Evolutionary conservation across 2,797 vertebrate genomes (phyloP).

Genomic region (Astyanax mexicanus): DNA sequence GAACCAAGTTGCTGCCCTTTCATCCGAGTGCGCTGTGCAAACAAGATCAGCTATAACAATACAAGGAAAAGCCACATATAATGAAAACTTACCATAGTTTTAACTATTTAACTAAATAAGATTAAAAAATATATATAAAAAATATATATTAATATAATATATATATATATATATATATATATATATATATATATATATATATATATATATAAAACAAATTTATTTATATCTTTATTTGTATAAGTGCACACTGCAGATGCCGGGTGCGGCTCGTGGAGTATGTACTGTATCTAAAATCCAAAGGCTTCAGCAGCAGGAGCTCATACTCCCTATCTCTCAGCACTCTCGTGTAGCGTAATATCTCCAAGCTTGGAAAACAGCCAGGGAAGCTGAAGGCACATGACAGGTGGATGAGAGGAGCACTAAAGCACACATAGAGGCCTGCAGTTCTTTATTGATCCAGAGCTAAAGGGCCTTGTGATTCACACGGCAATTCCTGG

Average conservation of each 20-base stretch:
- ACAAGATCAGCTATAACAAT: no score
- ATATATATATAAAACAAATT: no score
- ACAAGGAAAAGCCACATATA: no score
- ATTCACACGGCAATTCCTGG: slow-evolving; percentile 14
- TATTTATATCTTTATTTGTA: neutral
- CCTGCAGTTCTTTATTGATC: slow-evolving; percentile 43
- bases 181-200: no score
- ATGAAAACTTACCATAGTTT: no score
- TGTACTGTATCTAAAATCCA: neutral
- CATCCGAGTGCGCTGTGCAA: no score
- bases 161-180: no score
- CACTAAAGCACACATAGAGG: slow-evolving; percentile 36
- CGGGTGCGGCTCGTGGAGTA: neutral
- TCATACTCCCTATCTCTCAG: neutral
- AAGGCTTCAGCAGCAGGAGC: neutral
- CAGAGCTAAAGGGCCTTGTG: slow-evolving; percentile 4
- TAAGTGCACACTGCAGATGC: neutral
- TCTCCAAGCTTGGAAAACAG: slow-evolving; percentile 31
- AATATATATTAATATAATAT: no score
- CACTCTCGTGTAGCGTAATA: neutral
- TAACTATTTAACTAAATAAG: no score
- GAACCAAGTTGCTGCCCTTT: no score
- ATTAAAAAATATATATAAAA: no score
- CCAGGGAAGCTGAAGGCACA: slow-evolving; percentile 24
- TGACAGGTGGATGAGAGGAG: slow-evolving; percentile 34